Evolutionary conservation across 1,140 invertebrate genomes (phyloP), one percentile per base, ranked within the genome.

Genomic region (Trachelipus rathkii): DNA sequence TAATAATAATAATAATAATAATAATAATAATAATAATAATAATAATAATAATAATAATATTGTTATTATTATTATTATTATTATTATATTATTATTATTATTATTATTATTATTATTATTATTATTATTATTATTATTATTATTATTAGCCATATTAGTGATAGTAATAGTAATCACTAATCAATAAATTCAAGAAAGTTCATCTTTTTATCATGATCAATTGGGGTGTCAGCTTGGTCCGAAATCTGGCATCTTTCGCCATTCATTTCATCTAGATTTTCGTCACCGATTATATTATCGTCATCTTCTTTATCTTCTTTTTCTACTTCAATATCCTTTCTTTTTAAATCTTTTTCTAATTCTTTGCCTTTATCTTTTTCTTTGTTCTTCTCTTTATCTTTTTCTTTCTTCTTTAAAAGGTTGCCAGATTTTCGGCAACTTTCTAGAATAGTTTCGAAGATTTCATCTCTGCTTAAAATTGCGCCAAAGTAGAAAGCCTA

Each of bases 101-200:
- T 60, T 60, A 60, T 60, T 60, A 60, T 60, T 60, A 60, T 60
- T 60, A 60, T 60, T 60, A 60, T 60, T 60, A 19, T 19, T 60
- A 2, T 3, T 60, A 19, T 60, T 60, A 60, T 13, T 19, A 60
- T 1, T 15, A 60, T 0, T 60, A 60, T 60, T 3, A 60, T 60
- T 60, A 60, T 60, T 60, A 60, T 60, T 60, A 60, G 50, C 8
- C 8, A 60, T 8, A 60, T 60, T 60, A 15, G 3, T 13, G 50
- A 60, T 60, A 60, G 19, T 15, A 60, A 8, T 1, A 60, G 50
- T 60, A 60, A 19, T 60, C n/a, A 13, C 19, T 60, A 60, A 60
- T 60, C 50, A 60, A 60, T 60, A 60, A 60, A 13, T 60, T 60
- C 50, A 1, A 19, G 50, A 60, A 60, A 60, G 8, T 19, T 60